These are phyloP conservation scores for Atrichornis clamosus DNA, from an alignment of 2,113 vertebrate species.

Conservation along the genomic window DNA sequence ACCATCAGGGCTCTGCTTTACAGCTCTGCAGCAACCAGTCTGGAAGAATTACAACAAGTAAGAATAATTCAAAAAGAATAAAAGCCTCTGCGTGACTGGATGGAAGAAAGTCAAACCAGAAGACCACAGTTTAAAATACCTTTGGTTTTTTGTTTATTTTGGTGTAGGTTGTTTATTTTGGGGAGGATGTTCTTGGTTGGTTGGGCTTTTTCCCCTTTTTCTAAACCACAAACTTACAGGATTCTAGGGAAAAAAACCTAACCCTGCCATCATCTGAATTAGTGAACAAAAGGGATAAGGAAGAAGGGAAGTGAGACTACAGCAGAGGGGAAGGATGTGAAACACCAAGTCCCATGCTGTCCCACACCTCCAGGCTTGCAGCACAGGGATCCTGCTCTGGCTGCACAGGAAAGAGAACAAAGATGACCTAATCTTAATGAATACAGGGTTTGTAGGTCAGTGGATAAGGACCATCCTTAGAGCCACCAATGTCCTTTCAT, in stretches of 20 bases:
- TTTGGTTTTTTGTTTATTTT: neutral
- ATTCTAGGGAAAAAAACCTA: neutral
- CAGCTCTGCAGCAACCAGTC: neutral
- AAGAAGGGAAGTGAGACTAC: neutral
- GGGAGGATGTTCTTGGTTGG: neutral
- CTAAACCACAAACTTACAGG: neutral
- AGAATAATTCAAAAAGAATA: neutral
- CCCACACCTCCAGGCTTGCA: neutral
- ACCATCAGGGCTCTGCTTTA: neutral
- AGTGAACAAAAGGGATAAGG: neutral
- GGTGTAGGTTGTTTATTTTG: too few relatives aligned
- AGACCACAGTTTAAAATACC: neutral
- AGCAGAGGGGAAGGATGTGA: neutral
- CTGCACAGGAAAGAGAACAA: neutral
- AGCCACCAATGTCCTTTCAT: neutral
- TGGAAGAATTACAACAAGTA: neutral
- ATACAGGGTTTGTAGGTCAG: neutral
- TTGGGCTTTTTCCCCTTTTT: neutral
- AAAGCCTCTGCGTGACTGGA: neutral
- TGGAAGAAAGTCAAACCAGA: neutral
- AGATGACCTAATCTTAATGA: neutral
- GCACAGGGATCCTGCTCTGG: neutral
- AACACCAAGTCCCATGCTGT: neutral
- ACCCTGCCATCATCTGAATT: neutral
- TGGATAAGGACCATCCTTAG: neutral